Evolutionary conservation across 2,888 invertebrate species (phyloP).

Genomic region (Drosophila putrida): DNA sequence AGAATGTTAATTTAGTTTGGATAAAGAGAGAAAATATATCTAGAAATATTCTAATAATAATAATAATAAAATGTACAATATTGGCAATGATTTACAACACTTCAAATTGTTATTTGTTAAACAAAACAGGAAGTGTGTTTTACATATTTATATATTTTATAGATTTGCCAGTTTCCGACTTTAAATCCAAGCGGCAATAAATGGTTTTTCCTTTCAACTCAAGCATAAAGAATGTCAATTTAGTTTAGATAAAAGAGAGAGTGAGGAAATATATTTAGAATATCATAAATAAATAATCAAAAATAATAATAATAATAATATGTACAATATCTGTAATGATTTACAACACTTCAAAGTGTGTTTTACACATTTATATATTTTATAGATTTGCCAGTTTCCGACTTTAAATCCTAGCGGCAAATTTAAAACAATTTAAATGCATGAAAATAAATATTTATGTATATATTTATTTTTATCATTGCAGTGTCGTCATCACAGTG

Average conservation of each 20-base stretch:
- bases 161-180: too few relatives aligned
- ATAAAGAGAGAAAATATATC: neutral
- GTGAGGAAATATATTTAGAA: neutral
- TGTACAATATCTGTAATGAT: neutral
- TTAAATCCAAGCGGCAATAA: too few relatives aligned
- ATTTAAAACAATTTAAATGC: slow-evolving; percentile 15
- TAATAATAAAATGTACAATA: too few relatives aligned
- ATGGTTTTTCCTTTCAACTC: neutral
- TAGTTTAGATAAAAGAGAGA: neutral
- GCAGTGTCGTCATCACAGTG: neutral
- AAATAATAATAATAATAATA: neutral
- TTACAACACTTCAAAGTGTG: neutral
- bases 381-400: too few relatives aligned
- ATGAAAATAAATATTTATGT: slow-evolving; percentile 10
- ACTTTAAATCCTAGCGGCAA: neutral
- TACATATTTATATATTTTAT: too few relatives aligned
- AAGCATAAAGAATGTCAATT: slow-evolving; percentile 4
- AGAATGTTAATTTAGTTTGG: neutral
- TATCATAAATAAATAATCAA: neutral
- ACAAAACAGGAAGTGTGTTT: too few relatives aligned
- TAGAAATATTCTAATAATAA: too few relatives aligned
- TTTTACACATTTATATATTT: neutral
- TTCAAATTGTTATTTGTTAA: too few relatives aligned
- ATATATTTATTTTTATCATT: slow-evolving; percentile 7
- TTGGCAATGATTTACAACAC: too few relatives aligned